Conservation (phyloP, 92 coral and sea anemone species). For the Palythoa grandis region DNA sequence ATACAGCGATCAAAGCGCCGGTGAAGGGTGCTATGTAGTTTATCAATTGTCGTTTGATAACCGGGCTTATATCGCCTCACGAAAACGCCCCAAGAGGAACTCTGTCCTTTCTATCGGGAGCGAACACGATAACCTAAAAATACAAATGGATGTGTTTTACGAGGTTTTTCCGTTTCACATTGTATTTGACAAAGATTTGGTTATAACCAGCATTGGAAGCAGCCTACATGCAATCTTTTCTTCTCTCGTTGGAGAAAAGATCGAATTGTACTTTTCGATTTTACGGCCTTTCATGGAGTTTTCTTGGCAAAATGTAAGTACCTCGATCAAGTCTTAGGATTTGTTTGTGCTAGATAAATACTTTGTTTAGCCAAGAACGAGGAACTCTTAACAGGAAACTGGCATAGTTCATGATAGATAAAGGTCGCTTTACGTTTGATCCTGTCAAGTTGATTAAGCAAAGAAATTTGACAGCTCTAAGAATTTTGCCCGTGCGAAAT, state of each 20-base stretch:
- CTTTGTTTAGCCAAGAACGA: conserved; percentile 9
- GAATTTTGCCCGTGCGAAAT: background rate
- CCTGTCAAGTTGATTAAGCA: background rate
- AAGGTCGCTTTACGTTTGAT: background rate
- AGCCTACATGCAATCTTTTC: conserved; percentile 69
- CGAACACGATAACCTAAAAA: conserved; percentile 69
- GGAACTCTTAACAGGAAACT: background rate
- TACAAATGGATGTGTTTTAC: conserved; percentile 83
- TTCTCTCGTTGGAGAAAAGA: conserved; percentile 67
- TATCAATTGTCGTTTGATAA: conserved; percentile 78
- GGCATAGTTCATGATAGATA: background rate
- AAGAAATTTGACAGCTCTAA: background rate
- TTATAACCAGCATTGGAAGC: conserved; percentile 77
- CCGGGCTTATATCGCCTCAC: conserved; percentile 71
- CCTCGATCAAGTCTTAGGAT: background rate
- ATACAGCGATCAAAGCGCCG: conserved; percentile 54
- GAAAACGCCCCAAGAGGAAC: conserved; percentile 76
- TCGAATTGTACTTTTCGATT: conserved; percentile 63
- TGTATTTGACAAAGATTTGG: conserved; percentile 76
- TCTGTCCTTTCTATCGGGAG: conserved; percentile 80
- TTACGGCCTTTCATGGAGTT: conserved; percentile 83
- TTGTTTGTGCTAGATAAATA: background rate
- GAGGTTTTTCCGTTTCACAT: conserved; percentile 92
- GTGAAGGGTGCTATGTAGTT: conserved; percentile 70
- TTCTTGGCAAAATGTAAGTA: conserved; percentile 88